Conservation (phyloP, 2,888 invertebrate species). For the Gisinianus flammeolus region DNA sequence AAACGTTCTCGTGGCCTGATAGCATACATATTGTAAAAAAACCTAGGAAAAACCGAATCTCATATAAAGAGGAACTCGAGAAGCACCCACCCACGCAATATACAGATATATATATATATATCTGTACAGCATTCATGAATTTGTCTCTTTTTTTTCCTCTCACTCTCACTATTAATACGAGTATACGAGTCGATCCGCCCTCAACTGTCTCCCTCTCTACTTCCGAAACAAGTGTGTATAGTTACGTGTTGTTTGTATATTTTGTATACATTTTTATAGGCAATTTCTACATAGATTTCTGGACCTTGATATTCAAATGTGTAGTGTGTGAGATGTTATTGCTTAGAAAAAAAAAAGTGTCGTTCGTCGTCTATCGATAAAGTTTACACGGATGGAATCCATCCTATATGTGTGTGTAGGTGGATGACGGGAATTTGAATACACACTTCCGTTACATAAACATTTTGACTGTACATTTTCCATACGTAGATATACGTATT, state of each 20-base stretch:
- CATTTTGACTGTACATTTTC: not conserved
- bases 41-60: too few relatives aligned
- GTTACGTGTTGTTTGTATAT: too few relatives aligned
- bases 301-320: not conserved
- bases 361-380: not conserved
- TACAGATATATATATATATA: too few relatives aligned
- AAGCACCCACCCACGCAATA: too few relatives aligned
- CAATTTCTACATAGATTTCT: not conserved
- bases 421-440: not conserved
- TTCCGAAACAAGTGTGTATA: not conserved
- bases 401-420: not conserved
- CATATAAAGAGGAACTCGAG: too few relatives aligned
- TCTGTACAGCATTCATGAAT: slow-evolving; percentile 1
- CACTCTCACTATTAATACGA: not conserved
- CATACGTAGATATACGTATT: not conserved
- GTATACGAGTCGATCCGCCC: not conserved
- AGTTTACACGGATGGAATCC: not conserved
- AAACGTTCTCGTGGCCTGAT: too few relatives aligned
- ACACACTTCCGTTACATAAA: not conserved
- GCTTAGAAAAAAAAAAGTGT: not conserved
- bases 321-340: not conserved
- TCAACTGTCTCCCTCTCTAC: not conserved
- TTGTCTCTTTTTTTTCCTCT: not conserved
- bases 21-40: too few relatives aligned
- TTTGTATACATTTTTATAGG: too few relatives aligned